Evolutionary conservation across 2,888 invertebrate genomes (phyloP), one percentile per base, ranked within the genome.

Genomic region (Marasmarcha lunaedactyla): DNA sequence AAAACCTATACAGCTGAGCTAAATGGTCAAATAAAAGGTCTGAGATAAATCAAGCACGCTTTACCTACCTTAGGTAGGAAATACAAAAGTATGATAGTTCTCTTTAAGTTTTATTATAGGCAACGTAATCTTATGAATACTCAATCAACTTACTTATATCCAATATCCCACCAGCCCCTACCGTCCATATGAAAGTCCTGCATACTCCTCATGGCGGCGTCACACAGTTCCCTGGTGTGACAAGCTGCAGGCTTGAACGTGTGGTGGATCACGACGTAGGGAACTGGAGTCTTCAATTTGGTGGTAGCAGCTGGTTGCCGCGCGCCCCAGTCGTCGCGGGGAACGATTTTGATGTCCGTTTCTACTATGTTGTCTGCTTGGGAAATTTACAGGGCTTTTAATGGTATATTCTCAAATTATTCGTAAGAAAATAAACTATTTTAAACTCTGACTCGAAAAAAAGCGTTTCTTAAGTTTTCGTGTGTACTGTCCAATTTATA

Each of bases 231-330:
- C 1, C 62, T 57, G 2, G 66, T 76, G 41, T 65, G 62, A 57
- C 89, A 90, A n/a, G 85, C 88, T 1, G 65, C 57, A 0, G 89
- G 88, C 34, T 58, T 59, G 55, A 87, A 88, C 0, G 89, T 88
- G 65, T 91, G 91, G 61, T 91, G 91, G 45, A 91, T 89, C 39
- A 91, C 88, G 34, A 90, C 90, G 55, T 79, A 89, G 0, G 89
- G 87, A 1, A 89, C 87, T 0, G 90, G 89, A 4, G 78, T 85
- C 2, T 49, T 12, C 48, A 90, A 84, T 1, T 70, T 59, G 27
- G 69, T 65, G 14, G 66, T 68, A 14, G 66, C 44, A 40, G 70
- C 86, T 0, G 89, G 70, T 1, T 68, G 53, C 35, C 85, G 68
- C 0, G 90, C 91, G 0, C 79, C 68, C 91, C 91, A 91, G 45